Conservation (phyloP, 2,797 vertebrate genomes). For the Stomatorhinus walkeri region DNA sequence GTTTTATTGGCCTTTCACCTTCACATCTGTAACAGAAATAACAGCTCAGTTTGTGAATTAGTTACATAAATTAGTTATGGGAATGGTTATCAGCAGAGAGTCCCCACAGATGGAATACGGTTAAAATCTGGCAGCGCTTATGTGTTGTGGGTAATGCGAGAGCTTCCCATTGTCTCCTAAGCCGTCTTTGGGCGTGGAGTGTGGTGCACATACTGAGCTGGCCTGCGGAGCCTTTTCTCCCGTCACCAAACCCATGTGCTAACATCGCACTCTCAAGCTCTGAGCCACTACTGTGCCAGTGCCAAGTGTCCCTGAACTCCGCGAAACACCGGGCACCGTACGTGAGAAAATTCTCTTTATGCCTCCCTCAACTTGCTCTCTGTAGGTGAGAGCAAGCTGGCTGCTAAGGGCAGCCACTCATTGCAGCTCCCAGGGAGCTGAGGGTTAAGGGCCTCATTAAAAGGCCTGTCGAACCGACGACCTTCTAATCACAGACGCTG, state of each 20-base stretch:
- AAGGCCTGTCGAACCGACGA: too few species aligned
- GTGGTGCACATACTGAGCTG: background rate
- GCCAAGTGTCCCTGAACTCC: background rate
- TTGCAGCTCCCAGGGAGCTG: background rate
- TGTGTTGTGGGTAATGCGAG: background rate
- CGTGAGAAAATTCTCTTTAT: background rate
- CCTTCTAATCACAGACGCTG: background rate
- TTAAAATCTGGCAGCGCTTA: background rate
- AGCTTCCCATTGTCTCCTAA: background rate
- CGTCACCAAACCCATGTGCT: background rate
- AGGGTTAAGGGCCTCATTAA: background rate
- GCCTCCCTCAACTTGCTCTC: too few species aligned
- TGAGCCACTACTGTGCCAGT: background rate
- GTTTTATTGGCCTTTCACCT: background rate
- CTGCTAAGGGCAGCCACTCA: background rate
- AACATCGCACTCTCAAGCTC: background rate
- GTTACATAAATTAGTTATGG: background rate
- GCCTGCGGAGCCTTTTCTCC: background rate
- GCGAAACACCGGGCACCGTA: background rate
- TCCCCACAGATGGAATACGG: background rate
- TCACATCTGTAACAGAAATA: background rate
- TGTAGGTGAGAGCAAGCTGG: too few species aligned
- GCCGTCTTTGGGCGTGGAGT: background rate
- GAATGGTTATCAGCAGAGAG: background rate
- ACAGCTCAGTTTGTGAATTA: background rate